Evolutionary conservation across 1,140 invertebrate species (phyloP).

Genomic region (Acromyrmex heyeri): DNA sequence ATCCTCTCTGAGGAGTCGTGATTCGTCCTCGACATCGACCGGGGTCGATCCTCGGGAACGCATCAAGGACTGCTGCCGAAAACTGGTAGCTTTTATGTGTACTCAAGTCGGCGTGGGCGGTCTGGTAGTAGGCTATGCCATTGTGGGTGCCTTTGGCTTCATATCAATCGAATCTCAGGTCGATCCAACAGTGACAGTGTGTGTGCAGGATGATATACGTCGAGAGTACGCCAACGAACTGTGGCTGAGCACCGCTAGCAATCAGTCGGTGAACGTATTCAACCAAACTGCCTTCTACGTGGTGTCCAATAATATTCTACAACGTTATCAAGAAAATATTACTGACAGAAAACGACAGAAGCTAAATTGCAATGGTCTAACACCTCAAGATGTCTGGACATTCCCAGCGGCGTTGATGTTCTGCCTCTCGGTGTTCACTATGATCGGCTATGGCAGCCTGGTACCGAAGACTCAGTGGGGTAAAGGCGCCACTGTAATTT

Average conservation of each 20-base stretch:
- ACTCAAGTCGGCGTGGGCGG: slow-evolving; percentile 98
- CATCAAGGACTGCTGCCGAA: slow-evolving; percentile 93
- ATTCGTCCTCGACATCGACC: slow-evolving; percentile 89
- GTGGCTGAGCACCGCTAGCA: slow-evolving; percentile 91
- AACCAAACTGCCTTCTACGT: slow-evolving; percentile 91
- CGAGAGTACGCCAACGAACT: slow-evolving; percentile 88
- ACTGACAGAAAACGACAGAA: slow-evolving; percentile 88
- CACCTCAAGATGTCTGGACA: slow-evolving; percentile 92
- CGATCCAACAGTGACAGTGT: slow-evolving; percentile 79
- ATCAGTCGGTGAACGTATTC: slow-evolving; percentile 90
- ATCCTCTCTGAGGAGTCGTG: slow-evolving; percentile 89
- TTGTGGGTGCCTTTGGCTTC: slow-evolving; percentile 97
- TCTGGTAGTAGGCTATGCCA: slow-evolving; percentile 97
- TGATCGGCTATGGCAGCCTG: slow-evolving; percentile 98
- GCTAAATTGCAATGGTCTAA: slow-evolving; percentile 88
- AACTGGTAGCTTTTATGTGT: slow-evolving; percentile 96
- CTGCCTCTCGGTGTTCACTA: slow-evolving; percentile 95
- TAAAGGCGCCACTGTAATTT: slow-evolving; percentile 96
- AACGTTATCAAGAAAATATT: slow-evolving; percentile 91
- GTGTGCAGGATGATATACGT: slow-evolving; percentile 83
- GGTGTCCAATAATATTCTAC: slow-evolving; percentile 90
- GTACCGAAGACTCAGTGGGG: slow-evolving; percentile 96
- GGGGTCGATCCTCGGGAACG: slow-evolving; percentile 90
- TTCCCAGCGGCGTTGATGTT: slow-evolving; percentile 96
- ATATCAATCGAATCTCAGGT: slow-evolving; percentile 93